phyloP scores from a whole-genome alignment of 2,113 vertebrate genomes.

The chimpanzee (Pan troglodytes) region DNA sequence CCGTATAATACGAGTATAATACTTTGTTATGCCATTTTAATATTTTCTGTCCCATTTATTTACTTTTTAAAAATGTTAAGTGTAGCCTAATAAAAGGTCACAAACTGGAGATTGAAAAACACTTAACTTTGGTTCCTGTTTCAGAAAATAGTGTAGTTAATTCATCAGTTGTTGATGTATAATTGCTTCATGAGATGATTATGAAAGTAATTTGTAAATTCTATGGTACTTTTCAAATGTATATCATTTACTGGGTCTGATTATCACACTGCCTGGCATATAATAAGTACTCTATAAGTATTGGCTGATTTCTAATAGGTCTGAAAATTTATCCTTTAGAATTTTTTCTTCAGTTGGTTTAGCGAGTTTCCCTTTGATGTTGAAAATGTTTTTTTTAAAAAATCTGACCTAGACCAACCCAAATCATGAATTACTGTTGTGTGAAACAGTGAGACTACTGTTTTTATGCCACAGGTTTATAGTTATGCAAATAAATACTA shows the following conservation, averaged over 20 bases:
- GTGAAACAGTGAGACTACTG: not conserved
- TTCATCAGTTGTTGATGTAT: not conserved
- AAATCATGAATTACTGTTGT: not conserved
- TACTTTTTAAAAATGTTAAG: not conserved
- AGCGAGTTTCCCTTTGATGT: not conserved
- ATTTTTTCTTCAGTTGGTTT: constrained; percentile 9
- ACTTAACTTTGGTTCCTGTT: not conserved
- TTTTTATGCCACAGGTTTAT: not conserved
- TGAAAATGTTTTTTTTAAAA: not conserved
- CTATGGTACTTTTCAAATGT: not conserved
- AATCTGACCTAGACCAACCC: not conserved
- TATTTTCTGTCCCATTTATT: constrained; percentile 13
- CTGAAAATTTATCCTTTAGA: not conserved
- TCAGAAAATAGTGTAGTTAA: not conserved
- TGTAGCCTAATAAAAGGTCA: not conserved
- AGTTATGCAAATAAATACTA: not conserved
- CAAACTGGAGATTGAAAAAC: not conserved
- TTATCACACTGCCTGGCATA: not conserved
- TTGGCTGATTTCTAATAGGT: constrained; percentile 14
- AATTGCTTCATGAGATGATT: not conserved
- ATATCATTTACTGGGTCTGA: not conserved
- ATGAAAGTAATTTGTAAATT: not conserved
- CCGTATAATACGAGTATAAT: not conserved
- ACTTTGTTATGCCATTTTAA: not conserved
- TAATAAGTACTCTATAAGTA: not conserved